Conservation (phyloP, 1,140 invertebrate species). For the Rhyzopertha dominica region DNA sequence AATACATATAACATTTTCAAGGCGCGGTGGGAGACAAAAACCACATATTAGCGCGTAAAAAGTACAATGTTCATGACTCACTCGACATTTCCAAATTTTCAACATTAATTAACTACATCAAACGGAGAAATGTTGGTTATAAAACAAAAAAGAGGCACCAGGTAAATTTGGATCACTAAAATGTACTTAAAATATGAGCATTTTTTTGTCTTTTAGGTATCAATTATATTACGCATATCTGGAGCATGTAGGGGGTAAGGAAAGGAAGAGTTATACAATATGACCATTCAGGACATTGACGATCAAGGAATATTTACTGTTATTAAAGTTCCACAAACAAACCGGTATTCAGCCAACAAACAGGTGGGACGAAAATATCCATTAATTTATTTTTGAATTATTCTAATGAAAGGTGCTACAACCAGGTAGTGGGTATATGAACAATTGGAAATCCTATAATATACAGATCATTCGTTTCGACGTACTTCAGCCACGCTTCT, state of each 20-base stretch:
- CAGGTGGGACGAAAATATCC: neutral
- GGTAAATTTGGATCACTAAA: too few species aligned
- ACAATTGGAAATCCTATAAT: constrained; percentile 21
- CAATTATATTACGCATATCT: too few species aligned
- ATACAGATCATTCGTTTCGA: constrained; percentile 36
- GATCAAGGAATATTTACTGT: constrained; percentile 1
- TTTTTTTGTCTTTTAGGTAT: too few species aligned
- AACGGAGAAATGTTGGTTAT: too few species aligned
- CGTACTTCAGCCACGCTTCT: constrained; percentile 33
- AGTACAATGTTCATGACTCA: too few species aligned
- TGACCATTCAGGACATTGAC: constrained; percentile 4
- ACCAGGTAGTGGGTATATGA: constrained; percentile 23
- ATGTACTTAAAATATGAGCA: too few species aligned
- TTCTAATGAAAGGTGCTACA: constrained; percentile 27
- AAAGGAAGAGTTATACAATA: constrained; percentile 5
- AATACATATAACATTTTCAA: too few species aligned
- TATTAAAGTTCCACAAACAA: constrained; percentile 9
- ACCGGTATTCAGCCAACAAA: neutral
- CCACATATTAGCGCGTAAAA: too few species aligned
- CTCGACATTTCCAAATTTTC: too few species aligned
- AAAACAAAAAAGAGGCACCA: too few species aligned
- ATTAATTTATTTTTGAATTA: constrained; percentile 32
- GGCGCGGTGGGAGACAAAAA: too few species aligned
- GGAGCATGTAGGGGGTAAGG: constrained; percentile 4
- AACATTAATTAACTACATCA: too few species aligned